Evolutionary conservation across 2,113 vertebrate species (phyloP), one percentile per base, ranked within the genome.

Genomic region (Heptranchias perlo): DNA sequence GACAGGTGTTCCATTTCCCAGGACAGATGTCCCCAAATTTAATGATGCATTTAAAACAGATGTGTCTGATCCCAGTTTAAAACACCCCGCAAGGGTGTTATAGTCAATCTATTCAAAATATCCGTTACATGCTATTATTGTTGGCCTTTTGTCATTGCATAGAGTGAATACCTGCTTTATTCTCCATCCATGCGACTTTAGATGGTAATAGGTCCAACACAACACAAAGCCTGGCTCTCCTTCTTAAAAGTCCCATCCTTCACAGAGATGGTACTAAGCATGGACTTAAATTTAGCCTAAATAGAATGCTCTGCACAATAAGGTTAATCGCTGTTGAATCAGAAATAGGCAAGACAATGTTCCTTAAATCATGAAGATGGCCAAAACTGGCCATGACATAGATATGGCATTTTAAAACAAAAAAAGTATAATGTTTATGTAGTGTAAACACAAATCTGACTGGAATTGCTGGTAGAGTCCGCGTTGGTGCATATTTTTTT

Each of bases 141-240:
- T 6, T 93, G n/a, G 3, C 35, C 58, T 62, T 64, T 54, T 25
- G 23, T 35, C 58, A 47, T 86, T 25, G 39, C 44, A 86, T 10
- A 28, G 47, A 89, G 28, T 91, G 87, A 91, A 52, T 91, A 91
- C 49, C 87, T 58, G 52, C 52, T 61, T 91, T 91, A 91, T 52
- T 58, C 31, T 35, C 87, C 10, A 91, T 91, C 23, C 13, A 91
- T 35, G 8, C 16, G 49, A 91, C 52, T 91, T 91, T 91, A 35
- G 31, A 91, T 91, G 54, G 61, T 47, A 86, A 86, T 58, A 91
- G 54, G 31, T 16, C 54, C 87, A 76, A 58, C 87, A 58, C 25
- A 91, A 58, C 61, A 31, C 13, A 89, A 54, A 58, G 58, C 58
- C 52, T 89, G 47, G 25, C 14, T 28, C 52, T 54, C 23, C 13